phyloP scores from a whole-genome alignment of 53 echinoderm and acorn worm species.

The Luidia sarsii region DNA sequence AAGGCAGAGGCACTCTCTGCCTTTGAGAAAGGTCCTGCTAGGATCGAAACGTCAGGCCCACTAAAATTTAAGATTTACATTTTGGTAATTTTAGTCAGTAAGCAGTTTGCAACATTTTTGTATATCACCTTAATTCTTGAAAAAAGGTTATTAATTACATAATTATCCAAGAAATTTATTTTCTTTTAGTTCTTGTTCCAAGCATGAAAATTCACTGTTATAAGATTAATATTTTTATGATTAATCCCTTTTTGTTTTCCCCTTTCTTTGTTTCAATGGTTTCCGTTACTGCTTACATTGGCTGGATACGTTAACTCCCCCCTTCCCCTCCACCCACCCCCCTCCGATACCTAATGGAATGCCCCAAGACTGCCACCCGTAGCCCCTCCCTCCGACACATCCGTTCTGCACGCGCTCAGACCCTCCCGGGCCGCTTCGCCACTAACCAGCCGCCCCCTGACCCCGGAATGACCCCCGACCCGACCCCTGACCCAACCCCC shows the following conservation, averaged over 20 bases:
- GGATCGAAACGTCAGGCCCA: no score
- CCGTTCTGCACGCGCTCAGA: constrained; percentile 71
- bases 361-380: constrained; percentile 40
- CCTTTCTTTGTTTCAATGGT: constrained; percentile 3
- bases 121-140: no score
- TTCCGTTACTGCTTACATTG: constrained; percentile 19
- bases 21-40: no score
- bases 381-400: constrained; percentile 70
- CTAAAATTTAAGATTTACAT: no score
- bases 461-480: not conserved
- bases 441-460: constrained; percentile 11
- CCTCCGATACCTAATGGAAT: constrained; percentile 5
- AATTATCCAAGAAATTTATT: no score
- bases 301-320: constrained; percentile 30
- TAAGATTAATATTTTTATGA: constrained; percentile 22
- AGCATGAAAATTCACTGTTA: no score
- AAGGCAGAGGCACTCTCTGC: no score
- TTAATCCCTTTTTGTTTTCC: constrained; percentile 10
- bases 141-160: no score
- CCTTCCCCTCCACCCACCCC: not conserved
- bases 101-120: no score
- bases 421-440: constrained; percentile 67
- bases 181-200: no score
- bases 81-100: no score
- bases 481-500: no score